Base-by-base conservation (phyloP, 2,888 invertebrate genomes). In the Schrankia costaestrigalis region DNA sequence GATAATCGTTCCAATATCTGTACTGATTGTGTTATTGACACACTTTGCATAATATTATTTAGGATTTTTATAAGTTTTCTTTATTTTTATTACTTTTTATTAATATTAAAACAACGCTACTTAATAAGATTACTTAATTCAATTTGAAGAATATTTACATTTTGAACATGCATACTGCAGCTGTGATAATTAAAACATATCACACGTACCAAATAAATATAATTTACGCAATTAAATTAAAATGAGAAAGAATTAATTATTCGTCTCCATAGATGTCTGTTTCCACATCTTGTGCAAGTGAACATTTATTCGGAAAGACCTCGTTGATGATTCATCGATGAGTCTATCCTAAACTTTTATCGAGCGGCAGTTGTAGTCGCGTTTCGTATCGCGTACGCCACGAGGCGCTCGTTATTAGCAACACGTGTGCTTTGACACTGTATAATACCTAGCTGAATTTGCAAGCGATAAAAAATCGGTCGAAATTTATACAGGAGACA, bases 311-410 rank as follows among this genome's bases (percentile, higher is more conserved):
- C 76, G 78, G 73, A 72, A 70, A 74, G 78, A 72, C 58, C 62
- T 68, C 65, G 55, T 44, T 52, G 74, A 71, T 87, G 87, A 87
- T 67, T 87, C 87, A 87, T 75, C 86, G 87, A 83, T 85, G 87
- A 87, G 85, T 87, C 83, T 86, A 84, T 82, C 76, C 73, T 71
- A 73, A 78, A 71, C 81, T 85, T 83, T 85, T 83, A 85, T 82
- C 80, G 84, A 63, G 51, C 72, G 60, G 65, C 63, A 64, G 65
- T 70, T 71, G 67, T 64, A 64, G 65, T 70, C 71, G 67, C 63
- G 58, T 53, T 57, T 48, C 52, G 54, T 44, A 50, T 42, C 38
- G n/a, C n/a, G n/a, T n/a, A n/a, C n/a, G 49, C 52, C 38, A 22
- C 26, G 29, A 33, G 38, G 24, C 29, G 28, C 38, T 33, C 25